A percentile compares a stretch with the other conserved stretches of the same genome.
phyloP scores from a whole-genome alignment of 2,888 invertebrate species.

The Cactoblastis cactorum region DNA sequence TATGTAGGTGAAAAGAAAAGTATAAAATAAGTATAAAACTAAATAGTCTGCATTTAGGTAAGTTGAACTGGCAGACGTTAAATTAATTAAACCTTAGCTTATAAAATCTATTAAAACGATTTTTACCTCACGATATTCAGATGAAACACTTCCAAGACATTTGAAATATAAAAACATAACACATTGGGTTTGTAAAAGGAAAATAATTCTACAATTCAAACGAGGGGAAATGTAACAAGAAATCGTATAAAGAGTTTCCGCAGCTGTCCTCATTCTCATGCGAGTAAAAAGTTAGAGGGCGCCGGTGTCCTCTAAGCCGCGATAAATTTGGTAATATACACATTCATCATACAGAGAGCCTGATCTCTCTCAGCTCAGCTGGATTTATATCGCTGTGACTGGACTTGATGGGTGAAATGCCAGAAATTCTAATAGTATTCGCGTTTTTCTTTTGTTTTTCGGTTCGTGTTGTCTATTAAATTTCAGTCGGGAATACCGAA shows the following conservation, averaged over 20 bases:
- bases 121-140: too few species aligned
- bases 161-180: background rate
- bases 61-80: too few species aligned
- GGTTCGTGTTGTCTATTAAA: slow-evolving; percentile 3
- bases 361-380: slow-evolving; percentile 62
- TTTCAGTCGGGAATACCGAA: background rate
- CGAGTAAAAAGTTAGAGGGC: slow-evolving; percentile 11
- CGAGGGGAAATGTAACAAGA: slow-evolving; percentile 2
- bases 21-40: too few species aligned
- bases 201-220: background rate
- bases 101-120: too few species aligned
- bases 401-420: slow-evolving; percentile 37
- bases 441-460: slow-evolving; percentile 13
- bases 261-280: slow-evolving; percentile 15
- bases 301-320: slow-evolving; percentile 27
- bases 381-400: slow-evolving; percentile 56
- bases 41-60: too few species aligned
- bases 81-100: too few species aligned
- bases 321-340: slow-evolving; percentile 55
- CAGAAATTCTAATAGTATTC: slow-evolving; percentile 19
- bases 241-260: slow-evolving; percentile 7
- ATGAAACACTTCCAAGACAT: too few species aligned
- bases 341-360: slow-evolving; percentile 59
- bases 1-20: too few species aligned
- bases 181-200: background rate